Percentiles rank a stretch among this genome's conserved stretches.
Conservation (phyloP, 2,113 vertebrate genomes). For the Empidonax alnorum region DNA sequence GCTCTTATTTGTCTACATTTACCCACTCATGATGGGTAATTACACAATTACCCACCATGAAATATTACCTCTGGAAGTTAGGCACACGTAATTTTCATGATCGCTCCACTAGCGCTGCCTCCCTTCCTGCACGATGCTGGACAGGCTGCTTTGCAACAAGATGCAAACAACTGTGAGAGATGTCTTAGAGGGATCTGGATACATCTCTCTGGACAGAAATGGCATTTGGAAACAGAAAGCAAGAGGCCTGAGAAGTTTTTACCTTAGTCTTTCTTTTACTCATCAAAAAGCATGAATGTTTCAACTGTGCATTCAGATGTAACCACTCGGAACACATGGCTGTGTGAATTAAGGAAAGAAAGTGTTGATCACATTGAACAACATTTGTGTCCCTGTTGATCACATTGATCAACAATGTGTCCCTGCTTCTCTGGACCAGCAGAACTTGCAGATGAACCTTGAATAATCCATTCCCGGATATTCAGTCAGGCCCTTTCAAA, state of each 20-base stretch:
- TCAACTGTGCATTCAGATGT: background rate
- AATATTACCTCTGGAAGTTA: conserved; percentile 26
- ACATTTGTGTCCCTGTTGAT: accelerated
- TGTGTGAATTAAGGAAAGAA: background rate
- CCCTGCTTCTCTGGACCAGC: background rate
- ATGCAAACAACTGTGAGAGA: background rate
- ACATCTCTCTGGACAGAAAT: background rate
- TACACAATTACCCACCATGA: conserved; percentile 30
- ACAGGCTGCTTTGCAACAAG: background rate
- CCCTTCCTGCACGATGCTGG: background rate
- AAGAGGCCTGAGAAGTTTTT: background rate
- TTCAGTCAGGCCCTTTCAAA: background rate
- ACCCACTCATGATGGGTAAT: conserved; percentile 10
- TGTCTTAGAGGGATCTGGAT: background rate
- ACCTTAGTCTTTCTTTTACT: background rate
- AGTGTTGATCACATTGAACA: background rate
- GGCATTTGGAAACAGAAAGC: background rate
- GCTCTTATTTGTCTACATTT: conserved; percentile 46
- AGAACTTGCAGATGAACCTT: background rate
- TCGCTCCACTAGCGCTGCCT: background rate
- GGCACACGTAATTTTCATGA: background rate
- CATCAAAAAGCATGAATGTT: background rate
- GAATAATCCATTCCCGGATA: background rate
- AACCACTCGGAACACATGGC: background rate
- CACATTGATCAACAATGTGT: background rate